These are phyloP conservation scores for Lypha dubia DNA, from an alignment of 2,888 invertebrate species.

Conservation along the genomic window DNA sequence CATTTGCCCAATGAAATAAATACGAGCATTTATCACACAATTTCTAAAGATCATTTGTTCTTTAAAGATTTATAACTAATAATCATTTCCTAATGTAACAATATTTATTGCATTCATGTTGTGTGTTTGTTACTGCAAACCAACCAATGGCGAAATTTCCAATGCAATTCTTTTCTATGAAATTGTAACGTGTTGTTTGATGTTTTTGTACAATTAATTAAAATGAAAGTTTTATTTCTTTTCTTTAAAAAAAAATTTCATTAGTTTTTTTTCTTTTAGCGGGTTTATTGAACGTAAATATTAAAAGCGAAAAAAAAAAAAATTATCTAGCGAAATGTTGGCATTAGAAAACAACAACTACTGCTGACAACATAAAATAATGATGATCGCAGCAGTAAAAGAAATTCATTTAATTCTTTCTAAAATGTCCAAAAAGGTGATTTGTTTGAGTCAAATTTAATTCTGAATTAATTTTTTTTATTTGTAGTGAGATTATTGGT, in stretches of 20 bases:
- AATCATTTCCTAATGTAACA: too few relatives aligned
- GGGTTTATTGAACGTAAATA: conserved; percentile 66
- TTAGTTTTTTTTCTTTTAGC: conserved; percentile 55
- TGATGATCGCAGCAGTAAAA: conserved; percentile 1
- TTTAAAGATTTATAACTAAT: too few relatives aligned
- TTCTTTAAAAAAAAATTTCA: conserved; percentile 33
- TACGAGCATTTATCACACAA: too few relatives aligned
- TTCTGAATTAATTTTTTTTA: background rate
- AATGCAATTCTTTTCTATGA: conserved; percentile 17
- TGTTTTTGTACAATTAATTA: conserved; percentile 42
- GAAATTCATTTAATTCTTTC: conserved; percentile 6
- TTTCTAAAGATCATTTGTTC: too few relatives aligned
- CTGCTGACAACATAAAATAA: conserved; percentile 1
- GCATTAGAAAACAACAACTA: background rate
- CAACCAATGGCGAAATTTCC: conserved; percentile 29
- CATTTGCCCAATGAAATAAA: too few relatives aligned
- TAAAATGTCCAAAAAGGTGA: conserved; percentile 28
- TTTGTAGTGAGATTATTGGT: background rate
- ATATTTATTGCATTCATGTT: too few relatives aligned
- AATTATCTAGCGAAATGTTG: background rate
- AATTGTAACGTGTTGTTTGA: conserved; percentile 17
- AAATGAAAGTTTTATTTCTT: conserved; percentile 62
- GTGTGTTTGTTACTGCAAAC: background rate
- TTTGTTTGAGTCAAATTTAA: background rate
- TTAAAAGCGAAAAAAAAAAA: conserved; percentile 61